These are phyloP conservation scores for Dipodomys stephensi DNA, from an alignment of 2,113 vertebrate genomes.

Conservation along the genomic window DNA sequence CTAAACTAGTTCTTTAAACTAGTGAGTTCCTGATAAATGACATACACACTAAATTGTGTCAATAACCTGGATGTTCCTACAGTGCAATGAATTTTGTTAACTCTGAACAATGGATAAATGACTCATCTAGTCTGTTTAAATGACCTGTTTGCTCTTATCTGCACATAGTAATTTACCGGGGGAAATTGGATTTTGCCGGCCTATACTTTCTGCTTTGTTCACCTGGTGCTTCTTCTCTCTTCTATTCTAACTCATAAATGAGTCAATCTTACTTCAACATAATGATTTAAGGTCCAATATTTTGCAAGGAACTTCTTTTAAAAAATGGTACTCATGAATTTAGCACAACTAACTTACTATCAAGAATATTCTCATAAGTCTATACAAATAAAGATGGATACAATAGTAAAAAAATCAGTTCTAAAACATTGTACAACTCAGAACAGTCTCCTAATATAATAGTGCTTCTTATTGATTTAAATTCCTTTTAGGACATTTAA, in stretches of 20 bases:
- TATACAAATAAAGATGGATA: constrained; percentile 49
- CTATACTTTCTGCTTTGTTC: constrained; percentile 70
- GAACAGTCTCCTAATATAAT: background rate
- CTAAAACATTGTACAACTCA: constrained; percentile 1
- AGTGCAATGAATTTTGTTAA: constrained; percentile 64
- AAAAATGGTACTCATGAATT: constrained; percentile 53
- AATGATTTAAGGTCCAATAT: constrained; percentile 58
- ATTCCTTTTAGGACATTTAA: constrained; percentile 13
- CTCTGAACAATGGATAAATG: constrained; percentile 71
- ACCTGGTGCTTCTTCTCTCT: constrained; percentile 29
- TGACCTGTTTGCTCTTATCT: constrained; percentile 75
- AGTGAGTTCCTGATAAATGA: constrained; percentile 61
- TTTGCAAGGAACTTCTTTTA: constrained; percentile 39
- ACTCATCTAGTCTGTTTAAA: constrained; percentile 66
- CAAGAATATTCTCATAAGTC: constrained; percentile 29
- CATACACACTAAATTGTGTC: constrained; percentile 57
- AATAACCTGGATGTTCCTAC: constrained; percentile 44
- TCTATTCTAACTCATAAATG: constrained; percentile 61
- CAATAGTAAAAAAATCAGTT: constrained; percentile 52
- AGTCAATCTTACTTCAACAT: constrained; percentile 65
- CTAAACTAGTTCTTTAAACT: constrained; percentile 60
- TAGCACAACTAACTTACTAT: constrained; percentile 55
- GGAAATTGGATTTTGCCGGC: constrained; percentile 75
- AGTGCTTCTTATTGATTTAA: constrained; percentile 54
- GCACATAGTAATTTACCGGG: constrained; percentile 69